A percentile compares a stretch with the other conserved stretches of the same genome.
These are phyloP conservation scores for Scrobipalpa costella DNA, from an alignment of 2,888 invertebrate genomes.

Conservation along the genomic window DNA sequence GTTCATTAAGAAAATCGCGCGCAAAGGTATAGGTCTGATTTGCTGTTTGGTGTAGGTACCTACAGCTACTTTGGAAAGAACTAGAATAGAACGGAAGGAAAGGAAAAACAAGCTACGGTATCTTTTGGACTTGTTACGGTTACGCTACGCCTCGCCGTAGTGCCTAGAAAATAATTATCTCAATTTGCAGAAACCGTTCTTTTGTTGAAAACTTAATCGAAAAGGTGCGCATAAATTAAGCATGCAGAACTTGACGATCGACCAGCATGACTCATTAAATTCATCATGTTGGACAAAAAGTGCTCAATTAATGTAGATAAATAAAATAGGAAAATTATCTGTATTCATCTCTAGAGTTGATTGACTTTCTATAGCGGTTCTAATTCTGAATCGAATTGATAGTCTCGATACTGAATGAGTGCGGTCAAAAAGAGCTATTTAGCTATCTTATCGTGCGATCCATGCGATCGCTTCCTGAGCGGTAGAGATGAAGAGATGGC, in stretches of 20 bases:
- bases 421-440: slow-evolving; percentile 66
- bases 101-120: neutral
- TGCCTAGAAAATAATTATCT: neutral
- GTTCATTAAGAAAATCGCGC: too few species aligned
- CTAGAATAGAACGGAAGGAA: slow-evolving; percentile 6
- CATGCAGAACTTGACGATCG: slow-evolving; percentile 3
- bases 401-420: slow-evolving; percentile 49
- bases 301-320: slow-evolving; percentile 24
- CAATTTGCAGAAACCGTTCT: slow-evolving; percentile 10
- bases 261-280: slow-evolving; percentile 8
- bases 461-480: slow-evolving; percentile 53
- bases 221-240: neutral
- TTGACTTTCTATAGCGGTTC: slow-evolving; percentile 74
- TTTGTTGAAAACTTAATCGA: slow-evolving; percentile 13
- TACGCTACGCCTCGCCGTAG: neutral
- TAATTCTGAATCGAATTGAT: slow-evolving; percentile 64
- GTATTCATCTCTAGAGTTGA: slow-evolving; percentile 55
- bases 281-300: slow-evolving; percentile 11
- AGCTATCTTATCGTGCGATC: slow-evolving; percentile 66
- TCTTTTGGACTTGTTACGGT: slow-evolving; percentile 4
- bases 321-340: slow-evolving; percentile 42
- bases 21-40: too few species aligned
- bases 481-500: slow-evolving; percentile 53
- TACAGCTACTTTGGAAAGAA: too few species aligned
- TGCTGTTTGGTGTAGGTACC: too few species aligned